Percentiles rank a stretch among this genome's conserved stretches.
Evolutionary conservation across 2,797 vertebrate species (phyloP).

Genomic region (Apogon talboti): DNA sequence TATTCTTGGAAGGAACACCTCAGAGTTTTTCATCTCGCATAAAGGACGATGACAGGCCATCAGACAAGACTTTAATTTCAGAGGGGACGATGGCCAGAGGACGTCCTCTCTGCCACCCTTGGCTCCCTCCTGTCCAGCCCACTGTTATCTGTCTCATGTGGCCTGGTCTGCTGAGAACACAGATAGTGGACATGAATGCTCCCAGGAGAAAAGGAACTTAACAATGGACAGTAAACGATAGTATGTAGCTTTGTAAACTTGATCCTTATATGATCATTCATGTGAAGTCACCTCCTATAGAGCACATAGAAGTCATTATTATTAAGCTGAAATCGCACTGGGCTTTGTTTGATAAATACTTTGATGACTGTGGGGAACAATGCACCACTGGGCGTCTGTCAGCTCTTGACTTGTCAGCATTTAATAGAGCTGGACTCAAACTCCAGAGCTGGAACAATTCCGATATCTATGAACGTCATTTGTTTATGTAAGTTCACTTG

Average conservation of each 20-base stretch:
- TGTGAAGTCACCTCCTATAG: not conserved
- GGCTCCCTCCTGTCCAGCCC: constrained; percentile 18
- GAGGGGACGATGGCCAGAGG: constrained; percentile 61
- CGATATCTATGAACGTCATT: constrained; percentile 49
- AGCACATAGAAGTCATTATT: too few relatives aligned
- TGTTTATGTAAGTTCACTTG: constrained; percentile 49
- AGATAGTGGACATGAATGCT: constrained; percentile 29
- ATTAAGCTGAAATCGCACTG: constrained; percentile 3
- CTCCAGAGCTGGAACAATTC: constrained; percentile 34
- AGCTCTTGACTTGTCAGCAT: constrained; percentile 14
- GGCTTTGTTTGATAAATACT: constrained; percentile 17
- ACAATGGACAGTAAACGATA: constrained; percentile 1
- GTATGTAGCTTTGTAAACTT: not conserved
- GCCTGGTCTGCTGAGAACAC: constrained; percentile 60
- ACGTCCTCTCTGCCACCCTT: constrained; percentile 47
- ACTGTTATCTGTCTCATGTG: constrained; percentile 54
- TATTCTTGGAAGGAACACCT: constrained; percentile 81
- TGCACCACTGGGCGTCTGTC: constrained; percentile 8
- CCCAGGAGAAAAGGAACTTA: constrained; percentile 10
- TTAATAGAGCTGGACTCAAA: not conserved
- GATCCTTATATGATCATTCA: not conserved
- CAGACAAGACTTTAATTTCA: constrained; percentile 69
- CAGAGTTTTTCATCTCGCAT: constrained; percentile 60
- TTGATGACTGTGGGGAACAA: not conserved
- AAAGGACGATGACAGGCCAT: constrained; percentile 75